phyloP scores from a whole-genome alignment of 2,888 invertebrate genomes.

The Aphodius sticticus region DNA sequence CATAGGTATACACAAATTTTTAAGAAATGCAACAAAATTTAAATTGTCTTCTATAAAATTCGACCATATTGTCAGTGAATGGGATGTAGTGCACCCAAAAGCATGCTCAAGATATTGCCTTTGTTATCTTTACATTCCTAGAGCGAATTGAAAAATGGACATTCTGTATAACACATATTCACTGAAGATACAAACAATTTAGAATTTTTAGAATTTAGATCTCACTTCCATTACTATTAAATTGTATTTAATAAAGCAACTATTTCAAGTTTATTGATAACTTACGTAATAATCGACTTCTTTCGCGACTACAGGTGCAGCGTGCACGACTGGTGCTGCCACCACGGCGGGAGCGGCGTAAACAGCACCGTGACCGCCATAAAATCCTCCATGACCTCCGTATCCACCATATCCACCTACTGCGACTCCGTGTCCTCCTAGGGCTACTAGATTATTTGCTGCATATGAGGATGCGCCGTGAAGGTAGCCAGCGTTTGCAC shows the following conservation, averaged over 20 bases:
- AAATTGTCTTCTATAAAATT: too few species aligned
- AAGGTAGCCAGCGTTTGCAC: neutral
- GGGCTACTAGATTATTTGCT: neutral
- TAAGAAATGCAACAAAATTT: too few species aligned
- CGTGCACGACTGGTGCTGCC: slow-evolving; percentile 54
- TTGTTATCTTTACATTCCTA: too few species aligned
- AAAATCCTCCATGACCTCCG: slow-evolving; percentile 30
- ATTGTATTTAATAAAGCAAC: neutral
- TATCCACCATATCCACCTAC: slow-evolving; percentile 16
- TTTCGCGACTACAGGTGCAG: slow-evolving; percentile 18
- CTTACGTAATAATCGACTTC: slow-evolving; percentile 47
- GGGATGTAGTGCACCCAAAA: too few species aligned
- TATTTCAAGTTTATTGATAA: slow-evolving; percentile 13
- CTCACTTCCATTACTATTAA: neutral
- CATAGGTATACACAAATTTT: too few species aligned
- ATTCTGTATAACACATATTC: too few species aligned
- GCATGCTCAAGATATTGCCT: too few species aligned
- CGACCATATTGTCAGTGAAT: too few species aligned
- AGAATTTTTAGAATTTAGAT: too few species aligned
- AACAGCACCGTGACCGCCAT: slow-evolving; percentile 47
- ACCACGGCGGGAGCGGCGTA: slow-evolving; percentile 52
- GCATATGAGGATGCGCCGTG: neutral
- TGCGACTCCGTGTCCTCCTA: slow-evolving; percentile 14
- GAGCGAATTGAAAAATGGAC: too few species aligned
- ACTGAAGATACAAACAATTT: neutral